Evolutionary conservation across 2,888 invertebrate species (phyloP).

Genomic region (Ptilodon capucinus): DNA sequence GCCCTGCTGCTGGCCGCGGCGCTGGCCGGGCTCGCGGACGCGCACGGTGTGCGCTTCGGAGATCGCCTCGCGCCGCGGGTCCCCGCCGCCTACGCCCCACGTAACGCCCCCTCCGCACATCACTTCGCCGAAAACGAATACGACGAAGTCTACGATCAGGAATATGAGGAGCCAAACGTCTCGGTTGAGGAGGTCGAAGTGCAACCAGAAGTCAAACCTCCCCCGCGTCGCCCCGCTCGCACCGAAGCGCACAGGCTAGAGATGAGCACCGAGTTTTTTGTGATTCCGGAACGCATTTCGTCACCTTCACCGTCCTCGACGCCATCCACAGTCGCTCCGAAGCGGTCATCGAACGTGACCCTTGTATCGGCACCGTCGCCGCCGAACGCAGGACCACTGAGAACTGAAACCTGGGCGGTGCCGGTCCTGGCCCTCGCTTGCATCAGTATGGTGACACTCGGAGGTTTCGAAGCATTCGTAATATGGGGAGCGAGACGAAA

Average conservation of each 20-base stretch:
- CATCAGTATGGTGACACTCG: slow-evolving; percentile 91
- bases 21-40: slow-evolving; percentile 54
- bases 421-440: slow-evolving; percentile 93
- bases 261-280: slow-evolving; percentile 93
- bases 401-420: slow-evolving; percentile 94
- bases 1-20: slow-evolving; percentile 62
- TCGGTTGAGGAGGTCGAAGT: slow-evolving; percentile 47
- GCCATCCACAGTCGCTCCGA: slow-evolving; percentile 48
- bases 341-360: slow-evolving; percentile 53
- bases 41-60: slow-evolving; percentile 63
- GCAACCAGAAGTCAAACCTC: slow-evolving; percentile 48
- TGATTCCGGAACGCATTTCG: slow-evolving; percentile 84
- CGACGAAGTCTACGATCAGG: slow-evolving; percentile 61
- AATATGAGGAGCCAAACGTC: slow-evolving; percentile 55
- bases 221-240: slow-evolving; percentile 63
- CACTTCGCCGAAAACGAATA: slow-evolving; percentile 57
- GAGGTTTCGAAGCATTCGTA: slow-evolving; percentile 94
- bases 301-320: slow-evolving; percentile 58
- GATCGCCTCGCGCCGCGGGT: slow-evolving; percentile 71
- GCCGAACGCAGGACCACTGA: slow-evolving; percentile 67
- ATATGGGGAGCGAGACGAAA: slow-evolving; percentile 91
- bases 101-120: slow-evolving; percentile 52
- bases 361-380: slow-evolving; percentile 43
- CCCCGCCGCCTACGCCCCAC: slow-evolving; percentile 66
- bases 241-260: slow-evolving; percentile 84